These are phyloP conservation scores for Lepidothrix coronata DNA, from an alignment of 2,113 vertebrate genomes.

Conservation along the genomic window DNA sequence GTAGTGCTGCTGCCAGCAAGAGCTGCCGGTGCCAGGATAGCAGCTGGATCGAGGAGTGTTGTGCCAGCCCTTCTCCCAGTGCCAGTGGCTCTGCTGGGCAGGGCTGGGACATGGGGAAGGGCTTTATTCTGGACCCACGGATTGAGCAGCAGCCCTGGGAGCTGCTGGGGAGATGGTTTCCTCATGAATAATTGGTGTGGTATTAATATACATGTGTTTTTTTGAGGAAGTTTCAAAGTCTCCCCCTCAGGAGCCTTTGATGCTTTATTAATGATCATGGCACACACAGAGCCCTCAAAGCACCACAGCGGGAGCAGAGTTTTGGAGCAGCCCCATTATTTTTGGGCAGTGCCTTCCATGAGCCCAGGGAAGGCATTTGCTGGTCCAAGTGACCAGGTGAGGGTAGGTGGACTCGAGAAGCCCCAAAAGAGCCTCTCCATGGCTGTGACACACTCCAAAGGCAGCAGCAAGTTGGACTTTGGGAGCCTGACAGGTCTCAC, in stretches of 20 bases:
- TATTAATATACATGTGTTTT: neutral
- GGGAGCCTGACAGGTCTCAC: neutral
- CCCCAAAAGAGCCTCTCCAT: fast-evolving
- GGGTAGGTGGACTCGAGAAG: fast-evolving
- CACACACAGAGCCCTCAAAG: neutral
- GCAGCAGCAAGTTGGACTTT: neutral
- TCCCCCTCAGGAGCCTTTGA: constrained; percentile 20
- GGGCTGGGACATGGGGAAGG: neutral
- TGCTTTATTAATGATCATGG: neutral
- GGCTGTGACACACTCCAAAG: neutral
- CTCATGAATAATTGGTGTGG: neutral
- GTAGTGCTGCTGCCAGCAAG: neutral
- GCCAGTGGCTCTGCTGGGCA: neutral
- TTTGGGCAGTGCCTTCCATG: neutral
- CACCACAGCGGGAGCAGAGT: neutral
- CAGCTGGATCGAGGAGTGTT: neutral
- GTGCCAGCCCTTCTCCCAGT: neutral
- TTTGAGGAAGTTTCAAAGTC: neutral
- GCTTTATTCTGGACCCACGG: neutral
- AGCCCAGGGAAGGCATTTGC: neutral
- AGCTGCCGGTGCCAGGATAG: neutral
- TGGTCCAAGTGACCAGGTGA: neutral
- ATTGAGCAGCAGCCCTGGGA: neutral
- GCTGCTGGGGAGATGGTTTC: neutral
- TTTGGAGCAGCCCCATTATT: fast-evolving